Percentiles rank a stretch among this genome's conserved stretches.
These are phyloP conservation scores for Melanotaenia boesemani DNA, from an alignment of 2,797 vertebrate species.

Conservation along the genomic window DNA sequence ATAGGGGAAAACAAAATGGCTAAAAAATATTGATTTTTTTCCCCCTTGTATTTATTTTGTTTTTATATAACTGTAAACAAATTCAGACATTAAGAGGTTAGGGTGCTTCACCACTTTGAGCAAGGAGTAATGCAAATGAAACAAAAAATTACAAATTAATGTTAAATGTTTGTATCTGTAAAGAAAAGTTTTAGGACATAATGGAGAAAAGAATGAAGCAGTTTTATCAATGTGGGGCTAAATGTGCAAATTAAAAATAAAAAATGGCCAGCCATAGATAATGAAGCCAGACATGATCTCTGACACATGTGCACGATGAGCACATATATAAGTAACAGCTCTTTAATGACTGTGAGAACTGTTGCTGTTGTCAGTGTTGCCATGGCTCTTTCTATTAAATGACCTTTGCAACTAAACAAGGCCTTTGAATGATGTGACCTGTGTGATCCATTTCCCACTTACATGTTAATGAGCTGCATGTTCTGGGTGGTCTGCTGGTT, in stretches of 20 bases:
- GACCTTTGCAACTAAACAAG: slow-evolving; percentile 38
- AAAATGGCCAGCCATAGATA: neutral
- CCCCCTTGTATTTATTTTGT: too few species aligned
- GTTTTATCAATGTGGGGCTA: neutral
- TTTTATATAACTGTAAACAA: too few species aligned
- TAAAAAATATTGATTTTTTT: too few species aligned
- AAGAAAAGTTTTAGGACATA: too few species aligned
- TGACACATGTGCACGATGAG: slow-evolving; percentile 20
- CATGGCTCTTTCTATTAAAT: slow-evolving; percentile 29
- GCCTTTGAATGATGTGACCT: slow-evolving; percentile 41
- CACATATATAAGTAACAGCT: neutral
- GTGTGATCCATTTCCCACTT: slow-evolving; percentile 25
- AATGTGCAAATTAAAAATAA: neutral
- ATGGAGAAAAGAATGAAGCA: too few species aligned
- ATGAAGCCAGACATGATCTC: neutral
- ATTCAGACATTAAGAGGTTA: too few species aligned
- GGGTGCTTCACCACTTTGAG: too few species aligned
- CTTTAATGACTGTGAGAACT: slow-evolving; percentile 32
- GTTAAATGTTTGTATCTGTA: too few species aligned
- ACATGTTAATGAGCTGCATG: slow-evolving; percentile 36
- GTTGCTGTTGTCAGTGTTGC: slow-evolving; percentile 19
- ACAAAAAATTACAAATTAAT: too few species aligned
- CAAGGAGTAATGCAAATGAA: too few species aligned
- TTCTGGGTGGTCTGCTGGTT: slow-evolving; percentile 42
- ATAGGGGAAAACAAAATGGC: too few species aligned